Evolutionary conservation across 2,797 vertebrate species (phyloP).

Genomic region (Cynodonichthys magdalenae): DNA sequence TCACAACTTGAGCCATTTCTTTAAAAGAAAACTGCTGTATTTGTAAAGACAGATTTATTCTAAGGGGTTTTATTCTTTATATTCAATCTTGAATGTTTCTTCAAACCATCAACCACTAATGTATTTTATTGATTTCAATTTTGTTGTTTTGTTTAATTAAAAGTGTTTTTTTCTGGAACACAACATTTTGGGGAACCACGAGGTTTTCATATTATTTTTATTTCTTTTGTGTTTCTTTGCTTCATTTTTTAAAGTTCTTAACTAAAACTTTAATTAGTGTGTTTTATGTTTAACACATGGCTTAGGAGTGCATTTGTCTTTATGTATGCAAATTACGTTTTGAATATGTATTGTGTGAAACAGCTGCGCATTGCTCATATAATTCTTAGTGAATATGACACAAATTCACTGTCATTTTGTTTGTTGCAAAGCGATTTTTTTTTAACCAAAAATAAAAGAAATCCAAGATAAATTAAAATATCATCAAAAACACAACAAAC

Average conservation of each 20-base stretch:
- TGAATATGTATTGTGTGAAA: not conserved
- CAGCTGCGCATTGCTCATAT: not conserved
- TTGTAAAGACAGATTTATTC: no score
- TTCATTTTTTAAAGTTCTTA: not conserved
- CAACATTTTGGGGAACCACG: slow-evolving; percentile 39
- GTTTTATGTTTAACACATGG: slow-evolving; percentile 13
- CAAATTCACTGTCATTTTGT: not conserved
- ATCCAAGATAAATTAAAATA: not conserved
- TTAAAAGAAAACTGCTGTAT: not conserved
- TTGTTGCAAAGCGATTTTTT: no score
- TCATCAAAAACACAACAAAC: not conserved
- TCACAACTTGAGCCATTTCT: not conserved
- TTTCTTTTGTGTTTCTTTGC: not conserved
- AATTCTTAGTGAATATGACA: not conserved
- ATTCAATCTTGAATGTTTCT: no score
- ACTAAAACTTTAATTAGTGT: not conserved
- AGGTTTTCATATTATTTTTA: slow-evolving; percentile 13
- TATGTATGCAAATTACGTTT: not conserved
- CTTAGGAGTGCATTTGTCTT: slow-evolving; percentile 10
- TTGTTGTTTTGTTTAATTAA: not conserved
- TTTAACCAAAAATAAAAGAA: not conserved
- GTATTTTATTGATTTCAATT: no score
- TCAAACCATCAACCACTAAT: no score
- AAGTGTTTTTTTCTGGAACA: not conserved
- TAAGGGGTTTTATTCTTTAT: no score